phyloP scores from a whole-genome alignment of 2,888 invertebrate species.

The Drosophila siamana region DNA sequence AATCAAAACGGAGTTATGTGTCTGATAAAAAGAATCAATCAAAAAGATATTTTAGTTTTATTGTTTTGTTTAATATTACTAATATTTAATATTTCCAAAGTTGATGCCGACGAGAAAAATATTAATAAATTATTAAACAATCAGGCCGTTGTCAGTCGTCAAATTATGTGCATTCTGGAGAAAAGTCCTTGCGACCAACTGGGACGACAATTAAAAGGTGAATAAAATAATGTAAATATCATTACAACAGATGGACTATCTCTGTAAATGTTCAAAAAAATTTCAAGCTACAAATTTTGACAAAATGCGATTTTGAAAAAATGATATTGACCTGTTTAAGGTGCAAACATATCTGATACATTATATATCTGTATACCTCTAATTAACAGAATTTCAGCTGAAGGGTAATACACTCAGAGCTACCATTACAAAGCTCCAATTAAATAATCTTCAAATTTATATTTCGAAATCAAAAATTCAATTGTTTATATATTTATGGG shows the following conservation, averaged over 20 bases:
- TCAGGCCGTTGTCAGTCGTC: slow-evolving; percentile 85
- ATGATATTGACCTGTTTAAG: not conserved
- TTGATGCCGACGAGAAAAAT: slow-evolving; percentile 81
- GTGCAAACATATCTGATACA: not conserved
- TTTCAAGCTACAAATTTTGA: not conserved
- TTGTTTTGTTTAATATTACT: slow-evolving; percentile 76
- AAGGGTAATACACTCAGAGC: too few species aligned
- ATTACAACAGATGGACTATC: not conserved
- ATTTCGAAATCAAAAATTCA: too few species aligned
- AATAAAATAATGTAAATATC: slow-evolving; percentile 38
- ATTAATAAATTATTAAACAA: slow-evolving; percentile 83
- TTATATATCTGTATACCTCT: too few species aligned
- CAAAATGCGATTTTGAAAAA: too few species aligned
- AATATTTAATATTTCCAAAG: slow-evolving; percentile 40
- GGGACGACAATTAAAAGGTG: slow-evolving; percentile 88
- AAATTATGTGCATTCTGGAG: slow-evolving; percentile 87
- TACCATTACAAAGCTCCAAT: too few species aligned
- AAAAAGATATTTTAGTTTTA: slow-evolving; percentile 49
- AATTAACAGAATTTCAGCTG: too few species aligned
- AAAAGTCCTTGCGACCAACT: slow-evolving; percentile 87
- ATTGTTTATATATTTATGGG: too few species aligned
- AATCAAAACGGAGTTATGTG: slow-evolving; percentile 49
- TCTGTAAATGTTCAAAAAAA: not conserved
- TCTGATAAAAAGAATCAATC: slow-evolving; percentile 50
- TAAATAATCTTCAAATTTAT: too few species aligned